Conservation (phyloP, 35 echinoderm and acorn worm genomes). For the Eucidaris tribuloides region DNA sequence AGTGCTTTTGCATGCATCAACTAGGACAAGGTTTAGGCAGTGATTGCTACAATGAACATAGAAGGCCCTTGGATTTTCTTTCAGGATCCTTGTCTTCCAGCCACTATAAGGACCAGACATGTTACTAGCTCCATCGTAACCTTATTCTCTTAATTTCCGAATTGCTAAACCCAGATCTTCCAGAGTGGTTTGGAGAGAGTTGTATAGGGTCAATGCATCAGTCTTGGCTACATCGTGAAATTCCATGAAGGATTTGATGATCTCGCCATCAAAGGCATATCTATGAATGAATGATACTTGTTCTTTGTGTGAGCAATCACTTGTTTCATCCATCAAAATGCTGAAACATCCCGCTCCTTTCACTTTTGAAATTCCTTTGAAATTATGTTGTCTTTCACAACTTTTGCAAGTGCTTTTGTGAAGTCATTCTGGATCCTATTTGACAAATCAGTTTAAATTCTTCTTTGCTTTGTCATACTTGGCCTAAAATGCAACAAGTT, state of each 20-base stretch:
- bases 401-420: background rate
- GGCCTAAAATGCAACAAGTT: background rate
- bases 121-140: too few relatives aligned
- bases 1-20: too few relatives aligned
- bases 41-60: too few relatives aligned
- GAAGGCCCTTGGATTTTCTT: constrained; percentile 23
- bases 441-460: background rate
- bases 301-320: background rate
- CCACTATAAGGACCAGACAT: constrained; percentile 1
- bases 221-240: constrained; percentile 14
- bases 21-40: background rate
- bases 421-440: background rate
- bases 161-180: background rate
- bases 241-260: constrained; percentile 11
- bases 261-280: background rate
- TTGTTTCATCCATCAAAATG: background rate
- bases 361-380: too few relatives aligned
- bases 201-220: constrained; percentile 25
- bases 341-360: background rate
- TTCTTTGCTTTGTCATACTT: constrained; percentile 17
- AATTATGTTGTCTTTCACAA: background rate
- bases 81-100: constrained; percentile 5
- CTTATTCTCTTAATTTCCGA: constrained; percentile 8
- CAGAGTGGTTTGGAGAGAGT: background rate
- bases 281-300: background rate